Conservation (phyloP, 2,113 vertebrate species). For the Orycteropus afer region DNA sequence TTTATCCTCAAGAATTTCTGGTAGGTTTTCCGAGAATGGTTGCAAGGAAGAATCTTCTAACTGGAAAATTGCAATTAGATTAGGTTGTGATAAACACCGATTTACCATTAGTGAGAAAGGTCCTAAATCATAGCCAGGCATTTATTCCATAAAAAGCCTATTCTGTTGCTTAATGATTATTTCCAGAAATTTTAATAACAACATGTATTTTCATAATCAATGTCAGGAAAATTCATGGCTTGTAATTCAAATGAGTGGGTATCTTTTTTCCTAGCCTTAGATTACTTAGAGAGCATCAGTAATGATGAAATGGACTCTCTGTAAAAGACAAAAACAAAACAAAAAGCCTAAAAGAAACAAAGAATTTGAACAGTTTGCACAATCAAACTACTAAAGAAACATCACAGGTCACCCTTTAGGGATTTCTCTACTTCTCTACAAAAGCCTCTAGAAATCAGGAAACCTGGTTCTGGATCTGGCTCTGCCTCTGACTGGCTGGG, state of each 20-base stretch:
- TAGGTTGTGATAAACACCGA: conserved; percentile 29
- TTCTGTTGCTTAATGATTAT: conserved; percentile 18
- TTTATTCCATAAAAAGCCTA: conserved; percentile 9
- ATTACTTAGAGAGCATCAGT: not conserved
- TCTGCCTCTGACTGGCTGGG: not conserved
- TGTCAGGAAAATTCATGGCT: not conserved
- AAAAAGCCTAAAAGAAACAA: not conserved
- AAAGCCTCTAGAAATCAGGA: not conserved
- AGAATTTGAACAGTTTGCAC: not conserved
- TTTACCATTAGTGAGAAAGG: conserved; percentile 18
- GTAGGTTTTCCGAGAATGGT: conserved; percentile 16
- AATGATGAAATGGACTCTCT: not conserved
- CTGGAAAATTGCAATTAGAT: not conserved
- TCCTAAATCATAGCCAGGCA: conserved; percentile 15
- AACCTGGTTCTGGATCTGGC: not conserved
- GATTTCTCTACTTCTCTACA: not conserved
- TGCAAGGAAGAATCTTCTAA: conserved; percentile 32
- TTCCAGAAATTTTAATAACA: conserved; percentile 48
- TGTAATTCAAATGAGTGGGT: conserved; percentile 3
- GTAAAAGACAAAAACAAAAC: not conserved
- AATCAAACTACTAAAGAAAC: not conserved
- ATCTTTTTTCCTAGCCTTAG: not conserved
- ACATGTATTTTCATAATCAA: not conserved
- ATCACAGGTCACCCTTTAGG: not conserved
- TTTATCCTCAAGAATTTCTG: conserved; percentile 40